A percentile compares a stretch with the other conserved stretches of the same genome.
These are phyloP conservation scores for Epinephelus malabaricus DNA, from an alignment of 2,797 vertebrate genomes.

Conservation along the genomic window DNA sequence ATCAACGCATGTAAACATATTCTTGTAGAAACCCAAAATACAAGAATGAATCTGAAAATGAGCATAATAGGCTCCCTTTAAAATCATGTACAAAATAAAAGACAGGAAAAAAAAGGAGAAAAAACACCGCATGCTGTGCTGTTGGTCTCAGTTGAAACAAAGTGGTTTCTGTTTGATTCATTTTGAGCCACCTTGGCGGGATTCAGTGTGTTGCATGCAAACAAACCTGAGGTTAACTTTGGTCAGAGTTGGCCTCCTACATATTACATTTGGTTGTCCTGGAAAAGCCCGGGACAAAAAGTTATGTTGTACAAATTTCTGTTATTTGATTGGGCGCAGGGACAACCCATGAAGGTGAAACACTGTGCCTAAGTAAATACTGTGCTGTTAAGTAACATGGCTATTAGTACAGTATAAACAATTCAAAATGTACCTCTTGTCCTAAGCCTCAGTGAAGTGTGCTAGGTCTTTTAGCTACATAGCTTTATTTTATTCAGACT, in stretches of 20 bases:
- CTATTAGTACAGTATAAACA: neutral
- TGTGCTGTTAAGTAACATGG: neutral
- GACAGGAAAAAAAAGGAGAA: neutral
- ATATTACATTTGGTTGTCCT: neutral
- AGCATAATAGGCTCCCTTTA: neutral
- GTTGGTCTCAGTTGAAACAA: neutral
- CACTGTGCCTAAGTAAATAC: neutral
- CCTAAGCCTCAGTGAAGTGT: neutral
- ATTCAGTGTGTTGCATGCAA: neutral
- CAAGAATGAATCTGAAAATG: too few relatives aligned
- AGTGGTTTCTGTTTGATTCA: slow-evolving; percentile 9
- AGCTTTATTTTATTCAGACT: neutral
- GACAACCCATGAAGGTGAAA: slow-evolving; percentile 1
- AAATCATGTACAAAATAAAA: neutral
- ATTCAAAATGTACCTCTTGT: neutral
- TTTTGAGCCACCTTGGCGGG: slow-evolving; percentile 1
- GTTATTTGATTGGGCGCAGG: neutral
- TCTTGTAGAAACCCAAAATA: too few relatives aligned
- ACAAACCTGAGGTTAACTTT: slow-evolving; percentile 3
- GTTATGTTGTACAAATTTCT: neutral
- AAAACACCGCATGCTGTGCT: neutral
- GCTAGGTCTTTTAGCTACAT: neutral
- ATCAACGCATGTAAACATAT: too few relatives aligned
- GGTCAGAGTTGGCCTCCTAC: neutral
- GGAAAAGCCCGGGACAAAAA: neutral